Percentiles rank a stretch among this genome's conserved stretches.
Conservation (phyloP, 2,797 vertebrate species). For the Petrocephalus sullivani region DNA sequence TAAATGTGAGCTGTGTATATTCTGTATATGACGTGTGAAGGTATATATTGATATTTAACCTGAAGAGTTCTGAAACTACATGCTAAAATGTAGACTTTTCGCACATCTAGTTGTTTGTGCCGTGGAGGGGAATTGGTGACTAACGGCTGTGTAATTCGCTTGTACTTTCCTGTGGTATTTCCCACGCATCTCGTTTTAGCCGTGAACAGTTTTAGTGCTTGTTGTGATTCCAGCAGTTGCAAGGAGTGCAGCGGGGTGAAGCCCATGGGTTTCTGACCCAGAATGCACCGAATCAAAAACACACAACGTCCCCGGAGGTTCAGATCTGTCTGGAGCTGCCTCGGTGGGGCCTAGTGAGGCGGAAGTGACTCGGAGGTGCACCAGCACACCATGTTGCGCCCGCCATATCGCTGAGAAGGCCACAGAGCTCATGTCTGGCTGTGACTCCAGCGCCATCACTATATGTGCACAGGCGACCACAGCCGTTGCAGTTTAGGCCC, state of each 20-base stretch:
- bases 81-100: neutral
- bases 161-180: neutral
- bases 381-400: neutral
- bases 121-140: neutral
- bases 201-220: neutral
- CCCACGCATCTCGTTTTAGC: neutral
- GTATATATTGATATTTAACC: neutral
- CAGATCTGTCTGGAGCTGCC: neutral
- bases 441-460: neutral
- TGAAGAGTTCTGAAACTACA: constrained; percentile 8
- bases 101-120: neutral
- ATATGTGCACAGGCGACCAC: neutral
- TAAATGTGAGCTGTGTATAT: neutral
- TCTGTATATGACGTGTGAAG: neutral
- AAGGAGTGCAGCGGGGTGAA: neutral
- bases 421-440: neutral
- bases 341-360: neutral
- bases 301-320: neutral
- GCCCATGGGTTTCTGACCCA: neutral
- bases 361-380: neutral
- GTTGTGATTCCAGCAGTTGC: no score
- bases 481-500: neutral
- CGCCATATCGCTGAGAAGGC: neutral
- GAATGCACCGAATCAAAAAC: neutral
- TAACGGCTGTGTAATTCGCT: neutral